These are phyloP conservation scores for Sorex fumeus DNA, from an alignment of 2,113 vertebrate genomes.

Conservation along the genomic window DNA sequence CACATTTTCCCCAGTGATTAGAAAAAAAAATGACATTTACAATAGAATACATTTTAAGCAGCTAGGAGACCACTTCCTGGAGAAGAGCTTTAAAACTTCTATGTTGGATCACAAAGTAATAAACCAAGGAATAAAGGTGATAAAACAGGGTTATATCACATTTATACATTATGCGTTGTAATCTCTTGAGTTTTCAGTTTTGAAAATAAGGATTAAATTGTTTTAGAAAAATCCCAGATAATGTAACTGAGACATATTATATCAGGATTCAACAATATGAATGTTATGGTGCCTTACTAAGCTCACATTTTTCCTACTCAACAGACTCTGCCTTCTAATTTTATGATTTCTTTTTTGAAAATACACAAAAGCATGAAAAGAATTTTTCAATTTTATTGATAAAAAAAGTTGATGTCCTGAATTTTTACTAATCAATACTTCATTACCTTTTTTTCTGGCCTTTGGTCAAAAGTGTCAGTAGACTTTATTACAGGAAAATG, in stretches of 20 bases:
- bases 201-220: conserved; percentile 24
- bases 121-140: conserved; percentile 21
- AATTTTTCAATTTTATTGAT: conserved; percentile 36
- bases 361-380: conserved; percentile 8
- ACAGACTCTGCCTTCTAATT: not conserved
- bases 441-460: conserved; percentile 6
- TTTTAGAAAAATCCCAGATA: conserved; percentile 38
- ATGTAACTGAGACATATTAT: conserved; percentile 22
- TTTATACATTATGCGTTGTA: conserved; percentile 61
- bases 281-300: not conserved
- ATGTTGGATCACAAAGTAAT: conserved; percentile 21
- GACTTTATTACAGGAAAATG: conserved; percentile 57
- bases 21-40: conserved; percentile 31
- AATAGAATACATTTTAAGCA: not conserved
- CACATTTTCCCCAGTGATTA: not conserved
- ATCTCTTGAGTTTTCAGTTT: conserved; percentile 65
- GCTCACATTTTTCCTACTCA: not conserved
- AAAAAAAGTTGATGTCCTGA: conserved; percentile 19
- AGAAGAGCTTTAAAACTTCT: not conserved
- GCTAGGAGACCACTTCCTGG: conserved; percentile 28
- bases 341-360: conserved; percentile 1
- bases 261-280: not conserved
- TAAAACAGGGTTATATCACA: not conserved
- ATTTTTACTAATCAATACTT: conserved; percentile 14
- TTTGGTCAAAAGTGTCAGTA: not conserved